Evolutionary conservation across 2,888 invertebrate species (phyloP).

Genomic region (Axea sp.): DNA sequence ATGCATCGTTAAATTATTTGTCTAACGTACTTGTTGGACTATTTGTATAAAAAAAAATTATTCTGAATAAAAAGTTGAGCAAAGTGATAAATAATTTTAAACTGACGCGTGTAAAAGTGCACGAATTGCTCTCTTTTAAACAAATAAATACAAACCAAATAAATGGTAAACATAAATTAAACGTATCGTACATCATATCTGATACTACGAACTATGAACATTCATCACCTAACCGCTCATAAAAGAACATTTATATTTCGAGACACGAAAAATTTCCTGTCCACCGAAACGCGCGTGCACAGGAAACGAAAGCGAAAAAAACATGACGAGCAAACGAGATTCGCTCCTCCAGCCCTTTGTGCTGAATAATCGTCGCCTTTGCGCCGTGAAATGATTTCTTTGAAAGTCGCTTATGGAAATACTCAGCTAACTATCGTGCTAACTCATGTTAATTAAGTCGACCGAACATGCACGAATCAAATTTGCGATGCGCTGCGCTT

Average conservation of each 20-base stretch:
- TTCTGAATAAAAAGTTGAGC: too few relatives aligned
- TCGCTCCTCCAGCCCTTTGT: constrained; percentile 19
- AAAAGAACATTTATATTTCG: constrained; percentile 27
- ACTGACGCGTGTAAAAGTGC: too few relatives aligned
- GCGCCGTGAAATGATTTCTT: constrained; percentile 52
- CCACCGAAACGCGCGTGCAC: constrained; percentile 11
- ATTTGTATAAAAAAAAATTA: too few relatives aligned
- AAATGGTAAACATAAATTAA: too few relatives aligned
- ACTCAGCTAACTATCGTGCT: constrained; percentile 49
- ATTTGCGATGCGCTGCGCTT: constrained; percentile 55
- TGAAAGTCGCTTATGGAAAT: constrained; percentile 57
- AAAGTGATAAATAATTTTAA: too few relatives aligned
- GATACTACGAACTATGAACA: too few relatives aligned
- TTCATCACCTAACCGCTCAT: too few relatives aligned
- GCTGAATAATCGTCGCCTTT: constrained; percentile 43
- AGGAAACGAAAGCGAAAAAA: constrained; percentile 18
- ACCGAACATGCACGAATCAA: constrained; percentile 51
- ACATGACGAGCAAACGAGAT: constrained; percentile 14
- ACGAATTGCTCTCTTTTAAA: too few relatives aligned
- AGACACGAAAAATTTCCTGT: constrained; percentile 21
- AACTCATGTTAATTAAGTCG: constrained; percentile 58
- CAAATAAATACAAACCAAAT: too few relatives aligned
- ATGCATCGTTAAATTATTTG: too few relatives aligned
- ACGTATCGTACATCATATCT: too few relatives aligned
- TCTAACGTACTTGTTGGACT: too few relatives aligned